Conservation (phyloP, 1,140 invertebrate species). For the Euwallacea similis region DNA sequence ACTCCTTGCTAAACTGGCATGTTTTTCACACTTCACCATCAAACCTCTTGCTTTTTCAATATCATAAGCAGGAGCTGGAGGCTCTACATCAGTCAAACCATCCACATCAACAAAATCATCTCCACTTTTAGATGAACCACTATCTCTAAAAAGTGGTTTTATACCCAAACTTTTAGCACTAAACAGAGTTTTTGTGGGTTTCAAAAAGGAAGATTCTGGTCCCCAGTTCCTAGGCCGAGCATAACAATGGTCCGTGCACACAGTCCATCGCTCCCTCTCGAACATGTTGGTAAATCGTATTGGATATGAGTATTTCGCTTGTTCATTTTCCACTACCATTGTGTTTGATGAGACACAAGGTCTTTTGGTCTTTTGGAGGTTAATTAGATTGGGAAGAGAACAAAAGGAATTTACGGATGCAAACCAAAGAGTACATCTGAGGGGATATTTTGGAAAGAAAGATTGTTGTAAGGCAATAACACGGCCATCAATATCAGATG, state of each 20-base stretch:
- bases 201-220: slow-evolving; percentile 66
- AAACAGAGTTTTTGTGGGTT: slow-evolving; percentile 63
- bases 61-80: slow-evolving; percentile 61
- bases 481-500: too few species aligned
- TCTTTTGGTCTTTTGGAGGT: too few species aligned
- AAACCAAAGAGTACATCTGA: too few species aligned
- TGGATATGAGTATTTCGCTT: slow-evolving; percentile 40
- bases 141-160: slow-evolving; percentile 37
- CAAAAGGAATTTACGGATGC: too few species aligned
- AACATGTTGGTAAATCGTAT: slow-evolving; percentile 37
- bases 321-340: slow-evolving; percentile 30
- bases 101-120: slow-evolving; percentile 54
- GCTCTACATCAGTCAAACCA: slow-evolving; percentile 52
- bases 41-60: slow-evolving; percentile 61
- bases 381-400: too few species aligned
- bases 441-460: too few species aligned
- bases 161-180: slow-evolving; percentile 47
- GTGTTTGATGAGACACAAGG: neutral
- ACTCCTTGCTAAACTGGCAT: slow-evolving; percentile 63
- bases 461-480: too few species aligned
- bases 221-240: slow-evolving; percentile 71
- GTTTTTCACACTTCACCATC: slow-evolving; percentile 75
- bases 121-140: slow-evolving; percentile 28
- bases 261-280: slow-evolving; percentile 42
- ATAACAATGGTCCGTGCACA: slow-evolving; percentile 67